Percentiles rank a stretch among this genome's conserved stretches.
phyloP scores from a whole-genome alignment of 2,113 vertebrate genomes.

The Microcebus murinus region DNA sequence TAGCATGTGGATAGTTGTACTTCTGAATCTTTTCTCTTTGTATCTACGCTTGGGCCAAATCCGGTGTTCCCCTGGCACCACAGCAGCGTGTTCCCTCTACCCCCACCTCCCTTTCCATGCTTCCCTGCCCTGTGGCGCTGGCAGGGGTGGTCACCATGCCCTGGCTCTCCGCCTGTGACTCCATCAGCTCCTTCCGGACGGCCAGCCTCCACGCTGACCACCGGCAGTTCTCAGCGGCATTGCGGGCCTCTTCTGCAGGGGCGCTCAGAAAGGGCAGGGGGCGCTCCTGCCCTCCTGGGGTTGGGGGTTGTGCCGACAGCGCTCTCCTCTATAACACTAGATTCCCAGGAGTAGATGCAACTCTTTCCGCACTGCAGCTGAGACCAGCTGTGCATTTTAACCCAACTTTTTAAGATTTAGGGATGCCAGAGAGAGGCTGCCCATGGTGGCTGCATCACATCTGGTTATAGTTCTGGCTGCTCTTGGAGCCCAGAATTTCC shows the following conservation, averaged over 20 bases:
- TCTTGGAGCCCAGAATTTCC: not conserved
- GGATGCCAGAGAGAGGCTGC: not conserved
- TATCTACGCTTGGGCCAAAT: not conserved
- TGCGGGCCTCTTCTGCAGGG: not conserved
- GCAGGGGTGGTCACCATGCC: not conserved
- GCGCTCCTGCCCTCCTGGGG: not conserved
- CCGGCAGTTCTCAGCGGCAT: rapidly evolving
- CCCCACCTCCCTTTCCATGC: not conserved
- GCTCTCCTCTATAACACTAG: rapidly evolving
- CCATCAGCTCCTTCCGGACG: not conserved
- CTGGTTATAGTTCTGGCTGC: not conserved
- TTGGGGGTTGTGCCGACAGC: not conserved
- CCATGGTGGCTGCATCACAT: not conserved
- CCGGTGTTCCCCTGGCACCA: not conserved
- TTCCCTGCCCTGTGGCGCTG: not conserved
- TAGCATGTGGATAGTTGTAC: rapidly evolving
- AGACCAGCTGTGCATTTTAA: not conserved
- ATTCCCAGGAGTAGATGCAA: not conserved
- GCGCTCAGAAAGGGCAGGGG: rapidly evolving
- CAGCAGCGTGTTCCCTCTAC: too few species aligned
- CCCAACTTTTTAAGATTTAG: not conserved
- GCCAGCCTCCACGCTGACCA: not conserved
- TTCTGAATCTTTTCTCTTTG: not conserved
- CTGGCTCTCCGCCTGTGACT: not conserved
- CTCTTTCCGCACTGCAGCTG: not conserved